Evolutionary conservation across 1,140 invertebrate genomes (phyloP).

Genomic region (Temnothorax longispinosus): DNA sequence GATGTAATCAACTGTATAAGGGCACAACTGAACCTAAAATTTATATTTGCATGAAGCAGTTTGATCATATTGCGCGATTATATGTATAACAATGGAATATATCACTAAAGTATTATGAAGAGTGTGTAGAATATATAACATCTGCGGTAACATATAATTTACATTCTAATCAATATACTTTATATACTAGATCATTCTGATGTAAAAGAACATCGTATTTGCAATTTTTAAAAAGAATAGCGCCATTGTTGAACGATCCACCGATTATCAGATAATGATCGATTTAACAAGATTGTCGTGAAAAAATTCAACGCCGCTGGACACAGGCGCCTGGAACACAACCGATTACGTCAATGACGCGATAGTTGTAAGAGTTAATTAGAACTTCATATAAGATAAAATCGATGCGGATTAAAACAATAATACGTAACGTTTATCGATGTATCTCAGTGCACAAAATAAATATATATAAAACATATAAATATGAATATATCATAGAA

Average conservation of each 20-base stretch:
- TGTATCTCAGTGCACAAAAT: neutral
- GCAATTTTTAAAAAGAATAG: neutral
- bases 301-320: conserved; percentile 6
- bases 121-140: neutral
- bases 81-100: neutral
- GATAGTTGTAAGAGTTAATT: conserved; percentile 10
- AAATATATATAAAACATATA: neutral
- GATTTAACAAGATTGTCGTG: conserved; percentile 52
- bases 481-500: neutral
- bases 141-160: neutral
- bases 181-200: neutral
- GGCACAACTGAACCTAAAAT: neutral
- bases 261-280: conserved; percentile 39
- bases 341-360: conserved; percentile 38
- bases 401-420: conserved; percentile 12
- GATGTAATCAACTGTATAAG: conserved; percentile 29
- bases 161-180: neutral
- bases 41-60: neutral
- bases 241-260: conserved; percentile 9
- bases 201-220: neutral
- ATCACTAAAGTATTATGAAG: neutral
- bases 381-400: conserved; percentile 34
- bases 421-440: neutral
- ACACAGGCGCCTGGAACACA: conserved; percentile 43
- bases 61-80: neutral